Percentiles rank a stretch among this genome's conserved stretches.
These are phyloP conservation scores for Holothuria leucospilota DNA, from an alignment of 53 echinoderm and acorn worm genomes.

Conservation along the genomic window DNA sequence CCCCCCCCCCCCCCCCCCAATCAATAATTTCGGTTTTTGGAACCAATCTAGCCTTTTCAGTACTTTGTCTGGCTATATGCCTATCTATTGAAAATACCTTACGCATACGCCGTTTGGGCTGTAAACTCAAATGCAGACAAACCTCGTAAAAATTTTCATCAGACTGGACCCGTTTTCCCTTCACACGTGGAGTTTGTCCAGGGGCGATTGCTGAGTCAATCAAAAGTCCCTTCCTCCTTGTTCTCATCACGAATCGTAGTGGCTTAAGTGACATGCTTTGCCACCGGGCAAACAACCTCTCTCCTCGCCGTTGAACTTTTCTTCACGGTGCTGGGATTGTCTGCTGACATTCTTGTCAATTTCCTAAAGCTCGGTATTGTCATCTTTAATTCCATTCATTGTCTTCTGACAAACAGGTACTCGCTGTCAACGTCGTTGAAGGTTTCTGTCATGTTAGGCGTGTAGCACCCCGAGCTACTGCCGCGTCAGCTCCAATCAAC, in stretches of 20 bases:
- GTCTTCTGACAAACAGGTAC: conserved; percentile 38
- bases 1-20: too few species aligned
- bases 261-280: too few species aligned
- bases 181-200: conserved; percentile 28
- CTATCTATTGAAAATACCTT: too few species aligned
- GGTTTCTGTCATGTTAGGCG: conserved; percentile 14
- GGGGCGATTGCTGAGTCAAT: conserved; percentile 2
- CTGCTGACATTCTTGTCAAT: conserved; percentile 13
- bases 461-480: conserved; percentile 24
- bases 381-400: conserved; percentile 37
- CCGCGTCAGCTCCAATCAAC: conserved; percentile 14
- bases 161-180: background rate
- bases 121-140: too few species aligned
- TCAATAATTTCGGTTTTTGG: too few species aligned
- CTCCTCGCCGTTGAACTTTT: too few species aligned
- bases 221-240: background rate
- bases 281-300: too few species aligned
- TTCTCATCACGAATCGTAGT: background rate
- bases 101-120: too few species aligned
- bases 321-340: too few species aligned
- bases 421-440: conserved; percentile 11
- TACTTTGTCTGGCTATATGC: too few species aligned
- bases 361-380: background rate
- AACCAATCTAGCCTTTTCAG: too few species aligned
- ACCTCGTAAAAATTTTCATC: too few species aligned